Evolutionary conservation across 1,140 invertebrate genomes (phyloP), one percentile per base, ranked within the genome.

Genomic region (Eumaeus atala): DNA sequence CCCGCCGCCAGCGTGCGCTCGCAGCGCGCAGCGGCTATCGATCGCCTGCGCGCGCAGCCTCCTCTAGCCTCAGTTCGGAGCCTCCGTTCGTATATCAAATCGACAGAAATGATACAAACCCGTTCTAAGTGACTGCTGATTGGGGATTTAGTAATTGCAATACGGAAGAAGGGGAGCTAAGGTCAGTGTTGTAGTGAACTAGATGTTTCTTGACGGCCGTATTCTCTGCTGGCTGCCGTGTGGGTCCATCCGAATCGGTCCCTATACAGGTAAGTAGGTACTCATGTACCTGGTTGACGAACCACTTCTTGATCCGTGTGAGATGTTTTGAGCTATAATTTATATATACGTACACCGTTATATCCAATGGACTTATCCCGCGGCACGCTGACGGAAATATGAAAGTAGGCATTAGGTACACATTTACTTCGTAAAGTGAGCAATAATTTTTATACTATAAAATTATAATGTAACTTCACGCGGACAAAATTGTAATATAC

Each of bases 11-110:
- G 58, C 57, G 64, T 59, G 60, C 62, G 65, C 67, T 72, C 70
- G 72, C 69, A 67, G 58, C 77, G 82, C 79, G 80, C 82, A 85
- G 72, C 72, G 70, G 47, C 64, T 61, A 86, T 86, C 82, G 82
- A 86, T 85, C 72, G 75, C n/a, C 9, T 84, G 80, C 82, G 82
- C 82, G 82, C 82, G 82, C 83, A 86, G 8, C 67, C 66, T 61
- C 59, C 64, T 70, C 75, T 72, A 81, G 73, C 77, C 70, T 63
- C 69, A 55, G 67, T 69, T 51, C 62, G 56, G 60, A 69, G 67
- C 60, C 67, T 72, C 69, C 72, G 74, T 72, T 77, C 68, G 67
- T 66, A 76, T 68, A 71, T 65, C 64, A 77, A 74, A 80, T 78
- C 68, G 68, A 78, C 70, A 79, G 83, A 86, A 83, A 86, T 86